Evolutionary conservation across 30 jellyfish, hydroid and myxozoan genomes (phyloP), one percentile per base, ranked within the genome.

Genomic region (Cassiopea xamachana): DNA sequence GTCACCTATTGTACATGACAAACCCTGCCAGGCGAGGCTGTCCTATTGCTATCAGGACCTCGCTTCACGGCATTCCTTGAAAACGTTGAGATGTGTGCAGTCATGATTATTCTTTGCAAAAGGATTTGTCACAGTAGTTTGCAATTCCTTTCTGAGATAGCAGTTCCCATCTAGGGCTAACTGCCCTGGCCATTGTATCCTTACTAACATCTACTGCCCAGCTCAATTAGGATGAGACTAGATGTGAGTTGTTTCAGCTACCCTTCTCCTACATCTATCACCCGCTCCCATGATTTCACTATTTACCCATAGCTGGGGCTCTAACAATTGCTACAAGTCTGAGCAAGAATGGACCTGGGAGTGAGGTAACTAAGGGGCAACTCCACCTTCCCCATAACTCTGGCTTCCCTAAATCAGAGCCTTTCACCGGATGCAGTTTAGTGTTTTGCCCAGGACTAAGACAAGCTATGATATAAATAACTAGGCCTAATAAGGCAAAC

Each of bases 331-430:
- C 92, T 83, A 83, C 92, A 85, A 69, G 77, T 60, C 92, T 74
- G 86, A 75, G 92, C 46, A 72, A 83, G 92, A 60, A 62, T 83
- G 90, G 90, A 81, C 90, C 90, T 68, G 90, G 81, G 90, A 81
- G 74, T 46, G 69, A 70, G 92, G 73, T 50, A 69, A 83, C 44
- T 83, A 83, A 83, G 92, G 92, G 75, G 92, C 69, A n/a, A 46
- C 92, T 83, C 92, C 92, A 83, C 84, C 13, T 73, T 83, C 84
- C 84, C 84, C 73, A 47, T 27, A 27, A 27, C 39, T 27, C 39
- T 27, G 39, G 39, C 39, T 27, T 27, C 39, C 39, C 39, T 27
- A 47, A 75, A 13, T 1, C 62, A 75, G 69, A 69, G 69, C 2
- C 68, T 2, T 47, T 49, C 50, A 8, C 6, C 81, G 50, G 50